These are phyloP conservation scores for Eristalis arbustorum DNA, from an alignment of 2,888 invertebrate species.

Conservation along the genomic window DNA sequence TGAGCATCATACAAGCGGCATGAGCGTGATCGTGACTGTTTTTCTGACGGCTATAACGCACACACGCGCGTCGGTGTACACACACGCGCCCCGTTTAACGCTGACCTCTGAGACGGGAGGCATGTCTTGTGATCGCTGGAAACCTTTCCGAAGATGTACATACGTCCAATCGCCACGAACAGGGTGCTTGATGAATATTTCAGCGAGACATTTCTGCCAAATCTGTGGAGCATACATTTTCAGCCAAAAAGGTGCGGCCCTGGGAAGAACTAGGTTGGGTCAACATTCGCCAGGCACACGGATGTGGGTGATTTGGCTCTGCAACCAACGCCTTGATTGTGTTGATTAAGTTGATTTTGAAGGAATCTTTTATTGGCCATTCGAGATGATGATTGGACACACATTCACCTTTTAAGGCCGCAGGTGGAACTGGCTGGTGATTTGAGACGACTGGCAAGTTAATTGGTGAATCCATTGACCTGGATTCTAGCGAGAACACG, in stretches of 20 bases:
- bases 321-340: neutral
- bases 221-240: neutral
- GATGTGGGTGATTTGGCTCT: neutral
- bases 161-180: neutral
- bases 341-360: neutral
- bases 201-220: neutral
- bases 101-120: neutral
- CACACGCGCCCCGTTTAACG: neutral
- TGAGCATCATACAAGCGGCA: constrained; percentile 40
- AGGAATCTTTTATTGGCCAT: neutral
- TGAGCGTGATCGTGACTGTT: neutral
- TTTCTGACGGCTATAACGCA: too few species aligned
- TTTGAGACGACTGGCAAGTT: too few species aligned
- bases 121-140: neutral
- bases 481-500: too few species aligned
- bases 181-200: neutral
- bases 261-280: neutral
- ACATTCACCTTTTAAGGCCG: too few species aligned
- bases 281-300: neutral
- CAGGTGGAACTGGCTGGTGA: too few species aligned
- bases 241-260: neutral
- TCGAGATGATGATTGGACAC: too few species aligned
- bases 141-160: neutral
- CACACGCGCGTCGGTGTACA: neutral
- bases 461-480: too few species aligned